phyloP scores from a whole-genome alignment of 2,888 invertebrate species.

The Acanthosepion pharaonis region DNA sequence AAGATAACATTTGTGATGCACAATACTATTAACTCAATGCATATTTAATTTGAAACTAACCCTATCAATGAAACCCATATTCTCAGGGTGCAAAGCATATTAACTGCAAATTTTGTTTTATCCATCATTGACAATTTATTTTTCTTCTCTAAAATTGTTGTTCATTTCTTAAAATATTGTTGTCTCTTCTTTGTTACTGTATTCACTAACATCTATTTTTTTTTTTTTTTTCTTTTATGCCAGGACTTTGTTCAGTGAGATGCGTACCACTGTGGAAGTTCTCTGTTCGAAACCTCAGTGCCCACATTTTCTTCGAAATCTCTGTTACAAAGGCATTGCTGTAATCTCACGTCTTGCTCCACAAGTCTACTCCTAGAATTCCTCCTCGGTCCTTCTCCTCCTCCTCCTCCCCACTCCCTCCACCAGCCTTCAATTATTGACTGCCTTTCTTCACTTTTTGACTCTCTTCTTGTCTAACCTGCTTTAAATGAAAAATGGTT shows the following conservation, averaged over 20 bases:
- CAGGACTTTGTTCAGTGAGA: constrained; percentile 86
- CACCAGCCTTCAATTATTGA: too few relatives aligned
- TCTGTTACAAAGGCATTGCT: constrained; percentile 80
- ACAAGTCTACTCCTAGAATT: constrained; percentile 46
- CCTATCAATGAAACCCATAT: too few relatives aligned
- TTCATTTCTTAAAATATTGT: not conserved
- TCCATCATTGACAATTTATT: too few relatives aligned
- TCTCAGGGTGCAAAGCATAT: too few relatives aligned
- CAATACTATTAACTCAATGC: too few relatives aligned
- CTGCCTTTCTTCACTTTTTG: not conserved
- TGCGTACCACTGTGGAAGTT: constrained; percentile 83
- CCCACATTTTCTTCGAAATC: constrained; percentile 80
- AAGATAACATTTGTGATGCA: not conserved
- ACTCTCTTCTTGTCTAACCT: not conserved
- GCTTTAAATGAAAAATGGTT: not conserved
- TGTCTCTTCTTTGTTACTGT: not conserved
- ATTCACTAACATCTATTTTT: not conserved
- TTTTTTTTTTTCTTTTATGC: constrained; percentile 50
- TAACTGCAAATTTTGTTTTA: too few relatives aligned
- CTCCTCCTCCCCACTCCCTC: not conserved
- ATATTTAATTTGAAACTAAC: too few relatives aligned
- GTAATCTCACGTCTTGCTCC: constrained; percentile 88
- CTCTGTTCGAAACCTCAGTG: constrained; percentile 82
- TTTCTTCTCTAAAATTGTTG: not conserved
- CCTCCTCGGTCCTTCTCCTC: not conserved